These are phyloP conservation scores for Bembecia ichneumoniformis DNA, from an alignment of 2,888 invertebrate species.

Conservation along the genomic window DNA sequence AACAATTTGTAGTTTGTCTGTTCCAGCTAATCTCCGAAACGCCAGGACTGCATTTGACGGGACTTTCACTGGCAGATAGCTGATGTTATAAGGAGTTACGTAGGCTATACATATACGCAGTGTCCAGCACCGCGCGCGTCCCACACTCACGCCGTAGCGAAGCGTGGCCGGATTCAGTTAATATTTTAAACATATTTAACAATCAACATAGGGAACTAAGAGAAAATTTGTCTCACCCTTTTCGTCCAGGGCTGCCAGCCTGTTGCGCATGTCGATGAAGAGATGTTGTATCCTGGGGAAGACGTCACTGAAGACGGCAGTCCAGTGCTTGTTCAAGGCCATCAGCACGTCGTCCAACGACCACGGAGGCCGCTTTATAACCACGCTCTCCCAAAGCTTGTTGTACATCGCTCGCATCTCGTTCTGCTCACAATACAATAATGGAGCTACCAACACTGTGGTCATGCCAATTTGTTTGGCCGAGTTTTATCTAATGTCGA, in stretches of 20 bases:
- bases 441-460: too few species aligned
- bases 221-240: constrained; percentile 30
- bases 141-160: too few species aligned
- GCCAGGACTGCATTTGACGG: too few species aligned
- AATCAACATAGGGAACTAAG: not conserved
- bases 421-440: too few species aligned
- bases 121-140: too few species aligned
- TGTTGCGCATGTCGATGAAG: constrained; percentile 39
- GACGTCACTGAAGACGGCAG: constrained; percentile 70
- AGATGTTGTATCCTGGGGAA: constrained; percentile 58
- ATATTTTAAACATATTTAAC: not conserved
- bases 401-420: constrained; percentile 74
- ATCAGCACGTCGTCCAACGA: constrained; percentile 61
- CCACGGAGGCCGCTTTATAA: constrained; percentile 73
- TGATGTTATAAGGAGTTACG: too few species aligned
- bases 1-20: too few species aligned
- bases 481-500: too few species aligned
- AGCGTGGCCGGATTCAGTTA: not conserved
- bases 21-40: too few species aligned
- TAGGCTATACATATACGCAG: too few species aligned
- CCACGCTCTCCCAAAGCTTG: constrained; percentile 63
- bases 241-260: constrained; percentile 28
- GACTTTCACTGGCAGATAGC: too few species aligned
- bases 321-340: constrained; percentile 74
- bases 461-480: too few species aligned